Base-by-base conservation (phyloP, 2,797 vertebrate species). In the Brachyalestes nurse region DNA sequence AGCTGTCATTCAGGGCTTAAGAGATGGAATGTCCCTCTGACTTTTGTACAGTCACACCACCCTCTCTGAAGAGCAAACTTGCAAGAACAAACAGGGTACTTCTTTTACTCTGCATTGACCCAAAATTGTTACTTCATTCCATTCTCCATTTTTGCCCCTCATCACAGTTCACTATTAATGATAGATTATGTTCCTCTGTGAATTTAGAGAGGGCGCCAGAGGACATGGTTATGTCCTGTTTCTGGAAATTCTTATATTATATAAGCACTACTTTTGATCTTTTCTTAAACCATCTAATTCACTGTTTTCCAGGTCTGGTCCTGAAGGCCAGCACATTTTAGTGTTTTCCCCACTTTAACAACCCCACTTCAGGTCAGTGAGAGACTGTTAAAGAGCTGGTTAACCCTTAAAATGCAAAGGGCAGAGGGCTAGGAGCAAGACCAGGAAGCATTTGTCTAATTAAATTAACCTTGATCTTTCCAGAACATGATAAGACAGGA, bases 1-100 rank as follows among this genome's bases (percentile, higher is more conserved):
- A 83, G 82, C 82, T 83, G 82, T 72, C 65, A 72, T 49, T 42
- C 19, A 38, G 57, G 65, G 77, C 72, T 72, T 67, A 75, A 64
- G 58, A 17, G 40, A 53, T 34, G 76, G 49, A 82, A 49, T 42
- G 57, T 49, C 62, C 77, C 38, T n/a, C 58, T 64, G n/a, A 25
- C 0, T 79, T 21, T 69, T 42, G 34, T 21, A 4, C 16, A 23
- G 19, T n/a, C 23, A 5, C 34, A 4, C 64, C 38, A 45, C 10
- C 1, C 6, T 23, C 9, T 21, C 40, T 42, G n/a, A n/a, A 0
- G n/a, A n/a, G 19, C 64, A 40, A 19, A 42, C 9, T 28, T 58
- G 2, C 14, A 9, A 3, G n/a, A 55, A 19, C 40, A 16, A 55
- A 19, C n/a, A 55, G 21, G 5, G 58, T 61, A 21, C 21, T 23